A percentile compares a stretch with the other conserved stretches of the same genome.
These are phyloP conservation scores for Venustoraphidia nigricollis DNA, from an alignment of 2,888 invertebrate species.

Conservation along the genomic window DNA sequence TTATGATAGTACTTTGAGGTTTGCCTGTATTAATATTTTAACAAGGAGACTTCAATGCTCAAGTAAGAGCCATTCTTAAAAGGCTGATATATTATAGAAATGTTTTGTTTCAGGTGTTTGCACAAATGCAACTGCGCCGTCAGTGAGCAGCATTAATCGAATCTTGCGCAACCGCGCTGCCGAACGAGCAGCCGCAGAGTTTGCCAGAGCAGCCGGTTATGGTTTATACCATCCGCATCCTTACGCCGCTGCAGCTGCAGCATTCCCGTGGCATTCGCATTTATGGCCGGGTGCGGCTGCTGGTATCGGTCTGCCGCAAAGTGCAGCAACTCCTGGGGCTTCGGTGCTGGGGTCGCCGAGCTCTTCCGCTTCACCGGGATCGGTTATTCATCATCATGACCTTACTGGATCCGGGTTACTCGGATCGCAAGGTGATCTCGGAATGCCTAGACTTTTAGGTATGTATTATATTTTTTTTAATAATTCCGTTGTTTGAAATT, in stretches of 20 bases:
- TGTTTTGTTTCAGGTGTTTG: slow-evolving; percentile 61
- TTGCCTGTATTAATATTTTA: no score
- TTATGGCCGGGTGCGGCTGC: slow-evolving; percentile 41
- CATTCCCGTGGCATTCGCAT: slow-evolving; percentile 40
- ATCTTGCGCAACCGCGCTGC: slow-evolving; percentile 92
- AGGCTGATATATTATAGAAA: no score
- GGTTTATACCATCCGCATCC: slow-evolving; percentile 71
- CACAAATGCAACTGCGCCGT: slow-evolving; percentile 88
- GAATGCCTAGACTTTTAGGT: slow-evolving; percentile 17
- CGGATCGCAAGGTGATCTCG: slow-evolving; percentile 5
- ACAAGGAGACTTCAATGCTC: no score
- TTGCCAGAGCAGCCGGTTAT: slow-evolving; percentile 82
- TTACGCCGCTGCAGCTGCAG: slow-evolving; percentile 39
- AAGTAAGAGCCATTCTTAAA: no score
- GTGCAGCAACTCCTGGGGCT: slow-evolving; percentile 33
- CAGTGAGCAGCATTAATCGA: slow-evolving; percentile 92
- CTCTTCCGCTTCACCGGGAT: slow-evolving; percentile 34
- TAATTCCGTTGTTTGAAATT: background rate
- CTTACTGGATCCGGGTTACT: slow-evolving; percentile 9
- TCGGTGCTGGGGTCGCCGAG: slow-evolving; percentile 32
- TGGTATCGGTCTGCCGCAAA: slow-evolving; percentile 34
- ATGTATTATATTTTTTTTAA: slow-evolving; percentile 1
- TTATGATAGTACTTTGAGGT: no score
- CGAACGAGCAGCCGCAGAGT: slow-evolving; percentile 90
- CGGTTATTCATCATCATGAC: slow-evolving; percentile 17